Evolutionary conservation across 1,140 invertebrate genomes (phyloP), one percentile per base, ranked within the genome.

Genomic region (Bombus sylvicola): DNA sequence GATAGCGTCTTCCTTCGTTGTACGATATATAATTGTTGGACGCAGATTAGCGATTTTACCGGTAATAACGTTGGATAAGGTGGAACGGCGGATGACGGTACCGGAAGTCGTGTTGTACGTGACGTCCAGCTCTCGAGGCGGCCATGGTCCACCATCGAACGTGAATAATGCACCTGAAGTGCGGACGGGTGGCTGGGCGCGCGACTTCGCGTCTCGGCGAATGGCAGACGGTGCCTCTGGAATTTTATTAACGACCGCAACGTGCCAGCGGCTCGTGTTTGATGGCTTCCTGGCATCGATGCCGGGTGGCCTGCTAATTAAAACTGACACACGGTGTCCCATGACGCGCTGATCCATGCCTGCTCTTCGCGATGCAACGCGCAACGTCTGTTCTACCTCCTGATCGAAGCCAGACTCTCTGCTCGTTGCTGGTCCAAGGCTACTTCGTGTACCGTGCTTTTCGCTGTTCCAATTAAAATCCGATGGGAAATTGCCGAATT

Each of bases 191-290:
- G 59, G 69, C 76, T 82, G 25, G 59, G 34, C 41, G 79, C 25
- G 72, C 72, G 59, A 74, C 84, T 86, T 71, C 28, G 25, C 87
- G 87, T 86, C 75, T 86, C 62, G n/a, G 79, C 74, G 79, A 88
- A 89, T 82, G 83, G 74, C 68, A 74, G 86, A 82, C 57, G 28
- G 59, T 66, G 71, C 43, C 57, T 79, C 39, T 31, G 88, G 85
- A 90, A 90, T 90, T 90, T 90, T 90, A 90, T 90, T 90, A 90
- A 88, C 89, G 88, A 88, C 57, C 86, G 81, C 66, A 84, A 81
- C 88, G 87, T 77, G 79, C 62, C 83, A 31, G 39, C 71, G 64
- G 86, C 31, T 62, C 83, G 57, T 83, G 86, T 89, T 88, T 83
- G 88, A 89, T 80, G 88, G 88, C 75, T 83, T 83, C 71, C 87